Evolutionary conservation across 2,888 invertebrate genomes (phyloP).

Genomic region (Aricia artaxerxes): DNA sequence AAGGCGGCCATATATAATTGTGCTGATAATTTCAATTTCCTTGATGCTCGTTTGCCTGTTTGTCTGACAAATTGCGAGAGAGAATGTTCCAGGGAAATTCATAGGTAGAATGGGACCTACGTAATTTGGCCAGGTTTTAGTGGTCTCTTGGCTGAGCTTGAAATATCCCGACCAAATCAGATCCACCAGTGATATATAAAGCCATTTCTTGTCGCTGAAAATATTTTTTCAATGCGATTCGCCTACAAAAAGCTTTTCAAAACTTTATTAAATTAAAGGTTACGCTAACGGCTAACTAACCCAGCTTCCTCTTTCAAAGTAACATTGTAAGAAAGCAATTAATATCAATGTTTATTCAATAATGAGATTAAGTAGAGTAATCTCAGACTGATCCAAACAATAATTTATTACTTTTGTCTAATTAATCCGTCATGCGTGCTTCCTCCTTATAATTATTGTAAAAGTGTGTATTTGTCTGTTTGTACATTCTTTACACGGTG

Average conservation of each 20-base stretch:
- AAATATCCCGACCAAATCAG: neutral
- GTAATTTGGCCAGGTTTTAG: neutral
- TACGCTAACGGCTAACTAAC: too few species aligned
- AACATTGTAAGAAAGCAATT: neutral
- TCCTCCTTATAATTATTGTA: neutral
- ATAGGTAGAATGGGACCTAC: neutral
- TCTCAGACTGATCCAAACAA: neutral
- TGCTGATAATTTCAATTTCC: slow-evolving; percentile 16
- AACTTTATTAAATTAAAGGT: neutral
- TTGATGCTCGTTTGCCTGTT: neutral
- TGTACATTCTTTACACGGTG: neutral
- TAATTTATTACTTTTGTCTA: neutral
- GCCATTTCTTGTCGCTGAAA: neutral
- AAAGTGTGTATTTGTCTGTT: neutral
- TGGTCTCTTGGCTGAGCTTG: neutral
- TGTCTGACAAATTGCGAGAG: neutral
- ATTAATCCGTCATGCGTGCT: neutral
- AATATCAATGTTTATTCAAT: neutral
- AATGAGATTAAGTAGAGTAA: neutral
- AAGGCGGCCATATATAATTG: slow-evolving; percentile 7
- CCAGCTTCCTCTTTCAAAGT: too few species aligned
- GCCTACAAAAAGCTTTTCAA: neutral
- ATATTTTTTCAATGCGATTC: too few species aligned
- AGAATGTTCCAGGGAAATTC: neutral
- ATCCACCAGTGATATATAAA: neutral